phyloP scores from a whole-genome alignment of 2,113 vertebrate genomes.

The Leuciscus idus region DNA sequence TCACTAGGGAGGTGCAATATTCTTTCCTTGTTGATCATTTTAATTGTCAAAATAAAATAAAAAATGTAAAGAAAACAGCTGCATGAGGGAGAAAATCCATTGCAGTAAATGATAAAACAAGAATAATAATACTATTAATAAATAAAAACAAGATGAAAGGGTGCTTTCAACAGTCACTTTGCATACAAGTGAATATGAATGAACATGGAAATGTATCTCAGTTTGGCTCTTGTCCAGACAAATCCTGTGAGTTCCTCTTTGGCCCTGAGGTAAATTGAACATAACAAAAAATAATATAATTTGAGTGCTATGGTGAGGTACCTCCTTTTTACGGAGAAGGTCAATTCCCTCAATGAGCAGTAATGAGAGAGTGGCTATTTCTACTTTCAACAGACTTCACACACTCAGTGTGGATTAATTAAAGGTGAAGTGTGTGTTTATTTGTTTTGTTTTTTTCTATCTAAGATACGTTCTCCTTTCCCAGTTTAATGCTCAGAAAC shows the following conservation, averaged over 20 bases:
- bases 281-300: conserved; percentile 64
- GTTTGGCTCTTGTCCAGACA: conserved; percentile 73
- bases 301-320: conserved; percentile 44
- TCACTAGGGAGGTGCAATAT: not conserved
- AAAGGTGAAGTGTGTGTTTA: not conserved
- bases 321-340: conserved; percentile 57
- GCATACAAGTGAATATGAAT: conserved; percentile 62
- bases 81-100: not conserved
- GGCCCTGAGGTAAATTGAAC: conserved; percentile 67
- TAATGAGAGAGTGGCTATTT: conserved; percentile 52
- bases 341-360: conserved; percentile 58
- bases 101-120: not conserved
- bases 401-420: conserved; percentile 30
- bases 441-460: not conserved
- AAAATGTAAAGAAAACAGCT: not conserved
- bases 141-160: conserved; percentile 25
- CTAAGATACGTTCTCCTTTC: not conserved
- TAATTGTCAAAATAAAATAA: conserved; percentile 3
- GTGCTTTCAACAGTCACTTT: conserved; percentile 41
- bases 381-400: conserved; percentile 36
- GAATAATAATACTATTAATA: not conserved
- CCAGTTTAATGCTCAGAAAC: not conserved
- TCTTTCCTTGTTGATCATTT: conserved; percentile 11
- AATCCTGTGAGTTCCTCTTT: conserved; percentile 62
- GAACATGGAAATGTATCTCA: conserved; percentile 74